phyloP scores from a whole-genome alignment of 2,888 invertebrate species.

The Dryobota labecula region DNA sequence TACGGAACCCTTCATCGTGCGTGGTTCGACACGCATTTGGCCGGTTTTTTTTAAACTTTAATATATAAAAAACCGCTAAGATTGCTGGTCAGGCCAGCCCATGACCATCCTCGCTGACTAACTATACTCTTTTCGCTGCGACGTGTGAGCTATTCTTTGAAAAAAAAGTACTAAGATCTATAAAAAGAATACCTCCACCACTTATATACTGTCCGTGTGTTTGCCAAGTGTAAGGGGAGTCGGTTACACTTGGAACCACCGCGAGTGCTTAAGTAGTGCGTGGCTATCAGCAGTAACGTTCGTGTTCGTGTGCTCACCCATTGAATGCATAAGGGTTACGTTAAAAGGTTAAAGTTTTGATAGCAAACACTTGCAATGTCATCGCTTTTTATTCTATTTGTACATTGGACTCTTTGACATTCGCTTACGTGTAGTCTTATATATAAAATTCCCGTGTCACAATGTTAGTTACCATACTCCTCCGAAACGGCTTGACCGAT shows the following conservation, averaged over 20 bases:
- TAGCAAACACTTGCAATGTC: conserved; percentile 66
- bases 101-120: conserved; percentile 11
- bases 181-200: conserved; percentile 24
- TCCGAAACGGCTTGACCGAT: too few relatives aligned
- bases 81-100: not conserved
- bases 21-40: too few relatives aligned
- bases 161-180: conserved; percentile 31
- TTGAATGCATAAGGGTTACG: conserved; percentile 66
- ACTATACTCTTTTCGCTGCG: not conserved
- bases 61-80: not conserved
- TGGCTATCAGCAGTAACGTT: conserved; percentile 65
- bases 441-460: too few relatives aligned
- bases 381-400: conserved; percentile 50
- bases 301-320: conserved; percentile 62
- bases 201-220: conserved; percentile 36
- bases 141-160: conserved; percentile 10
- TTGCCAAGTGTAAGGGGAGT: conserved; percentile 46
- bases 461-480: too few relatives aligned
- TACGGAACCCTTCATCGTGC: too few relatives aligned
- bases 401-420: conserved; percentile 20
- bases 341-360: conserved; percentile 65
- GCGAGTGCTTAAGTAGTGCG: conserved; percentile 63
- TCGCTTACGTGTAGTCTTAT: conserved; percentile 6
- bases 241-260: conserved; percentile 60
- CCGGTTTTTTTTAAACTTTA: not conserved